phyloP scores from a whole-genome alignment of 2,797 vertebrate genomes.

The Lerista edwardsae region DNA sequence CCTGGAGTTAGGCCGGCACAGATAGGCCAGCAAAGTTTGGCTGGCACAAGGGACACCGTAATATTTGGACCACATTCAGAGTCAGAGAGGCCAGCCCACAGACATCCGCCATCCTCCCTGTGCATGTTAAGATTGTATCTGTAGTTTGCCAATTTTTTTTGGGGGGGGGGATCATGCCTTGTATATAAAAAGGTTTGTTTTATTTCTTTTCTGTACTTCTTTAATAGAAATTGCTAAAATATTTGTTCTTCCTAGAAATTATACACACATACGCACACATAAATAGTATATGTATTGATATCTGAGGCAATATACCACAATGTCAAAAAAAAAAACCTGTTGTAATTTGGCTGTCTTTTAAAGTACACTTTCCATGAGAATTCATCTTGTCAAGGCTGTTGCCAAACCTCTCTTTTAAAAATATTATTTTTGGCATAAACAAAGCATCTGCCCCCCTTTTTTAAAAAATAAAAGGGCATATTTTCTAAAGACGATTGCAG shows the following conservation, averaged over 20 bases:
- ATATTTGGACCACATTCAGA: no score
- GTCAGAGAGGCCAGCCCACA: no score
- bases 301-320: not conserved
- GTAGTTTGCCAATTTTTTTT: conserved; percentile 16
- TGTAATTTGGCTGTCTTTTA: conserved; percentile 4
- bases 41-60: no score
- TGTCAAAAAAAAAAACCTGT: not conserved
- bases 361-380: conserved; percentile 21
- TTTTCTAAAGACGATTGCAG: not conserved
- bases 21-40: no score
- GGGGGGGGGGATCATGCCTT: not conserved
- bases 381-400: not conserved
- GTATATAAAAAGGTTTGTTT: not conserved
- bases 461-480: not conserved
- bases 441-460: not conserved
- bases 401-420: conserved; percentile 17
- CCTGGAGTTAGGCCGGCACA: no score
- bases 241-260: conserved; percentile 2
- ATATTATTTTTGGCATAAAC: conserved; percentile 23
- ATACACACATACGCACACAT: not conserved
- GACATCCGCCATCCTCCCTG: no score
- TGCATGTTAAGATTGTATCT: no score
- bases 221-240: conserved; percentile 3
- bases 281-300: not conserved
- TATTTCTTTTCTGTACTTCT: not conserved